phyloP scores from a whole-genome alignment of 2,888 invertebrate species.

The Liodrosophila aerea region DNA sequence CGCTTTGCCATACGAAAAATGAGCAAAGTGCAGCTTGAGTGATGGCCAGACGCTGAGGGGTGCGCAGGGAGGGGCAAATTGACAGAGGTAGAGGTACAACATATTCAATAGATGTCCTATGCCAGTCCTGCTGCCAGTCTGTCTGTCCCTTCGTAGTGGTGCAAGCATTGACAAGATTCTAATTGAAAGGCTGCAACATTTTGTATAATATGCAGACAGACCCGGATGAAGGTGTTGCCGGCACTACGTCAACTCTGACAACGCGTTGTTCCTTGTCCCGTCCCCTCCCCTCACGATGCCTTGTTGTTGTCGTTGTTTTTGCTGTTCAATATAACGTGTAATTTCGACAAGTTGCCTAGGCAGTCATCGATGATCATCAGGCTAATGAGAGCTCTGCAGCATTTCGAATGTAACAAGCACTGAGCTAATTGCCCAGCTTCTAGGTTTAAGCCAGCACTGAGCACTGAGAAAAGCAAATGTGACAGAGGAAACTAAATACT shows the following conservation, averaged over 20 bases:
- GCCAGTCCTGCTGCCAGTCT: slow-evolving; percentile 5
- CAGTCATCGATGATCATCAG: slow-evolving; percentile 13
- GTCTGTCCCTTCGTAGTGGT: slow-evolving; percentile 18
- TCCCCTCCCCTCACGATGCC: slow-evolving; percentile 1
- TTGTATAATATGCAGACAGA: slow-evolving; percentile 40
- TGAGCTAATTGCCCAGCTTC: not conserved
- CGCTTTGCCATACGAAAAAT: slow-evolving; percentile 58
- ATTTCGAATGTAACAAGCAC: slow-evolving; percentile 2
- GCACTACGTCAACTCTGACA: slow-evolving; percentile 16
- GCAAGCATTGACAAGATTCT: slow-evolving; percentile 52
- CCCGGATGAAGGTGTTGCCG: slow-evolving; percentile 40
- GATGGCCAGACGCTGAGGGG: not conserved
- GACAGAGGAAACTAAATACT: too few relatives aligned
- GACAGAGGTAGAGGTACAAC: slow-evolving; percentile 3
- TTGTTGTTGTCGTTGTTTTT: slow-evolving; percentile 26
- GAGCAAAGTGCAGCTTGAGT: slow-evolving; percentile 31
- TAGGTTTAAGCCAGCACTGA: too few relatives aligned
- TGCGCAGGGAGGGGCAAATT: not conserved
- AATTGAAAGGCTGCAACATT: slow-evolving; percentile 53
- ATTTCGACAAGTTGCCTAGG: slow-evolving; percentile 36
- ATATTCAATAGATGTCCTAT: slow-evolving; percentile 42
- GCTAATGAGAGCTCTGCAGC: slow-evolving; percentile 12
- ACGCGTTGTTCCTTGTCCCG: not conserved
- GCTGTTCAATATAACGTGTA: slow-evolving; percentile 46
- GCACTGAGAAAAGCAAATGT: too few relatives aligned